Evolutionary conservation across 2,113 vertebrate species (phyloP).

Genomic region (Sardina pilchardus): DNA sequence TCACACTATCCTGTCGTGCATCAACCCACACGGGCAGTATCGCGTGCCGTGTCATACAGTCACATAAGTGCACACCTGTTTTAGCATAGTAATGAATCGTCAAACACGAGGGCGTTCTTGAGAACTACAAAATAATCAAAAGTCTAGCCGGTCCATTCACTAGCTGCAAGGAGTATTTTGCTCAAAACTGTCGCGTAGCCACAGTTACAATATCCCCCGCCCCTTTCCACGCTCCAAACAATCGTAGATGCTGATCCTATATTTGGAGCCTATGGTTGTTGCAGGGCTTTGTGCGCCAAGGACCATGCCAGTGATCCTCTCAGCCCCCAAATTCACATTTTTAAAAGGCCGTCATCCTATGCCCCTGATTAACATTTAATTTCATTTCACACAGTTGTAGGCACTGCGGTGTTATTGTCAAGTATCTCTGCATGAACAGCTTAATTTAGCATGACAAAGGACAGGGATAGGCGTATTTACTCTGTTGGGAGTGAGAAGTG

Average conservation of each 20-base stretch:
- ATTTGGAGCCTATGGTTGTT: neutral
- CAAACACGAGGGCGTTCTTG: neutral
- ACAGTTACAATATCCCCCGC: constrained; percentile 7
- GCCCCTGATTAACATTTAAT: neutral
- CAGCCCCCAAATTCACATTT: neutral
- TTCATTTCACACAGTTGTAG: neutral
- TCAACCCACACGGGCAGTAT: neutral
- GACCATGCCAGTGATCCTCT: neutral
- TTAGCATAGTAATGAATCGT: neutral
- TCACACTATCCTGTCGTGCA: neutral
- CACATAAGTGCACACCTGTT: neutral
- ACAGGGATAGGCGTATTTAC: neutral
- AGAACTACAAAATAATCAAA: neutral
- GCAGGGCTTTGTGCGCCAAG: neutral
- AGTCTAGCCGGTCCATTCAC: neutral
- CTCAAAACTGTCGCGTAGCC: neutral
- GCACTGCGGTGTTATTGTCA: neutral
- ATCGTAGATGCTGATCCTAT: neutral
- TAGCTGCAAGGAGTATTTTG: neutral
- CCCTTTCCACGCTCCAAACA: constrained; percentile 2
- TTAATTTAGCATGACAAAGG: neutral
- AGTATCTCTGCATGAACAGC: neutral
- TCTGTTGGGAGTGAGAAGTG: neutral
- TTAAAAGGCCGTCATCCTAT: neutral
- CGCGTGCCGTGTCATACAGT: neutral